A percentile compares a stretch with the other conserved stretches of the same genome.
Evolutionary conservation across 1,140 invertebrate species (phyloP).

Genomic region (Psilanteris sp.): DNA sequence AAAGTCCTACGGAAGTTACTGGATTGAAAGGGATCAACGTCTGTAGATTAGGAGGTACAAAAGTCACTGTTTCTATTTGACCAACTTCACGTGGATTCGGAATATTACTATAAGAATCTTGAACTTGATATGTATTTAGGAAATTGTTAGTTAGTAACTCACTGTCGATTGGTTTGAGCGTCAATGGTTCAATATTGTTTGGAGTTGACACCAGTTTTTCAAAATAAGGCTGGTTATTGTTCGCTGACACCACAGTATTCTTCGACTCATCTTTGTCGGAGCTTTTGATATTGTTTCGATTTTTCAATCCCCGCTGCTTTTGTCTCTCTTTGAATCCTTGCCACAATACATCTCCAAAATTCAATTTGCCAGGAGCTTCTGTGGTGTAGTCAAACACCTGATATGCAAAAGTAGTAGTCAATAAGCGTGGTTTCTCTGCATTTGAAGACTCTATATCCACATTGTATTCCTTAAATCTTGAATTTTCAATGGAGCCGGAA

Average conservation of each 20-base stretch:
- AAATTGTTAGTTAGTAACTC: constrained; percentile 3
- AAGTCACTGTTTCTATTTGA: constrained; percentile 28
- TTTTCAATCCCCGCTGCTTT: constrained; percentile 23
- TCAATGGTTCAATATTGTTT: constrained; percentile 18
- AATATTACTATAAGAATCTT: constrained; percentile 3
- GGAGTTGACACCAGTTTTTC: constrained; percentile 7
- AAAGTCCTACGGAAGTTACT: constrained; percentile 2
- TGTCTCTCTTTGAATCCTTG: constrained; percentile 64
- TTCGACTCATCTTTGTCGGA: not conserved
- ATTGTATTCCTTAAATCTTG: constrained; percentile 12
- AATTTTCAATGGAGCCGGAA: too few relatives aligned
- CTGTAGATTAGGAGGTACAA: constrained; percentile 6
- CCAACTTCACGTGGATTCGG: constrained; percentile 16
- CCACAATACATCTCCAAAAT: constrained; percentile 68
- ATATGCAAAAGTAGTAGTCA: not conserved
- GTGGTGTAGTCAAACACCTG: constrained; percentile 10
- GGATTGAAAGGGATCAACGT: constrained; percentile 13
- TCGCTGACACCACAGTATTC: not conserved
- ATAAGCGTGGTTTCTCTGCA: not conserved
- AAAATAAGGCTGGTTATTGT: constrained; percentile 1
- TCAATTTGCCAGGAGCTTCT: constrained; percentile 29
- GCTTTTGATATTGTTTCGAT: constrained; percentile 8
- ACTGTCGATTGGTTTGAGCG: not conserved
- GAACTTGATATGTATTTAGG: constrained; percentile 13
- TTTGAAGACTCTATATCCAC: not conserved